A percentile compares a stretch with the other conserved stretches of the same genome.
These are phyloP conservation scores for Etheostoma cragini DNA, from an alignment of 2,113 vertebrate genomes.

Conservation along the genomic window DNA sequence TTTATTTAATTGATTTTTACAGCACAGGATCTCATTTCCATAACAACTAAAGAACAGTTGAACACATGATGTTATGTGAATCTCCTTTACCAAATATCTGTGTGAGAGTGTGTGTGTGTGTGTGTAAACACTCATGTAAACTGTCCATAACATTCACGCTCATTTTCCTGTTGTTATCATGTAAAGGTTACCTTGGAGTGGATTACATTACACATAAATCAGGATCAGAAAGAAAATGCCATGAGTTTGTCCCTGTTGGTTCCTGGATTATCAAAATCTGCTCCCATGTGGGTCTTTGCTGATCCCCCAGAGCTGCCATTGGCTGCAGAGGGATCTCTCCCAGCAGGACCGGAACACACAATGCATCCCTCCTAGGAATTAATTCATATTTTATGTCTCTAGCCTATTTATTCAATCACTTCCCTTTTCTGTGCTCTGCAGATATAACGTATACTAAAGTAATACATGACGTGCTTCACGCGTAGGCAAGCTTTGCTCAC, in stretches of 20 bases:
- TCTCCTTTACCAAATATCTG: not conserved
- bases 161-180: conserved; percentile 6
- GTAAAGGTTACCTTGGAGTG: not conserved
- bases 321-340: conserved; percentile 26
- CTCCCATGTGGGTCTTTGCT: conserved; percentile 46
- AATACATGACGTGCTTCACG: conserved; percentile 57
- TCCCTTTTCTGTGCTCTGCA: not conserved
- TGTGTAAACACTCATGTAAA: conserved; percentile 13
- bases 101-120: conserved; percentile 7
- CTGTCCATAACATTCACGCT: conserved; percentile 23
- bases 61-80: not conserved
- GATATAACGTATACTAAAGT: not conserved
- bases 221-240: conserved; percentile 3
- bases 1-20: not conserved
- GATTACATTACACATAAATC: conserved; percentile 29
- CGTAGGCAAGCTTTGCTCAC: conserved; percentile 45
- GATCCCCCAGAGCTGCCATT: conserved; percentile 42
- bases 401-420: conserved; percentile 15
- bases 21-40: not conserved
- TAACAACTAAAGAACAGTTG: not conserved
- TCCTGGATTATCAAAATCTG: conserved; percentile 55
- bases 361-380: not conserved
- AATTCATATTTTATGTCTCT: conserved; percentile 37
- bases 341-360: not conserved
- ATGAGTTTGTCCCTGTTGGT: not conserved